Evolutionary conservation across 2,888 invertebrate genomes (phyloP), one percentile per base, ranked within the genome.

Genomic region (Falcaria lacertinaria): DNA sequence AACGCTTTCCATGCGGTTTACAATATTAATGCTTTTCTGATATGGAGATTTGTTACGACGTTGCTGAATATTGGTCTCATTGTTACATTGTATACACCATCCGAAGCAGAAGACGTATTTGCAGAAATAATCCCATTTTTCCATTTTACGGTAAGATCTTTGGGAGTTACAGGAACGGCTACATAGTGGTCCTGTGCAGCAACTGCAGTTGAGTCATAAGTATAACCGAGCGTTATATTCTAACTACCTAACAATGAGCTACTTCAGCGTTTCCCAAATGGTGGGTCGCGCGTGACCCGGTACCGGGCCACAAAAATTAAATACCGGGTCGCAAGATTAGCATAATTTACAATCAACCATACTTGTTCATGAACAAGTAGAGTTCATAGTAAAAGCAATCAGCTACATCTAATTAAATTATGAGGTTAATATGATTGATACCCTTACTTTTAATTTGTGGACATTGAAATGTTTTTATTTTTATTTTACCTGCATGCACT

Each of bases 1-100:
- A 1, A 57, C 41, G 13, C 48, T 43, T 49, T 43, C 44, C 45
- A 48, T 37, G 54, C 55, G 15, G 58, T 57, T 28, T 37, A 45
- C 7, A 39, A 41, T 19, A 39, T 13, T 0, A 6, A 13, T 19
- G 2, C 15, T 11, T 3, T 25, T 40, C 7, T 3, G n/a, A 4
- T 13, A 7, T 13, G 4, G 25, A 6, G 38, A 19, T 5, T 15
- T 6, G 33, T 25, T 11, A 19, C 15, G 28, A 15, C 36, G 28
- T 22, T 13, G 34, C 32, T 37, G 28, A 28, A 14, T 16, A 2
- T 15, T n/a, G 25, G 15, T 28, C 25, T 34, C 15, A 15, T 40
- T 37, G 0, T 45, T 19, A 15, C 15, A 45, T 28, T 7, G 28
- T 28, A 28, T 28, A 39, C 47, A 56, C 41, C 47, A 50, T 17